Evolutionary conservation across 2,113 vertebrate genomes (phyloP).

Genomic region (Cochlearius cochlearius): DNA sequence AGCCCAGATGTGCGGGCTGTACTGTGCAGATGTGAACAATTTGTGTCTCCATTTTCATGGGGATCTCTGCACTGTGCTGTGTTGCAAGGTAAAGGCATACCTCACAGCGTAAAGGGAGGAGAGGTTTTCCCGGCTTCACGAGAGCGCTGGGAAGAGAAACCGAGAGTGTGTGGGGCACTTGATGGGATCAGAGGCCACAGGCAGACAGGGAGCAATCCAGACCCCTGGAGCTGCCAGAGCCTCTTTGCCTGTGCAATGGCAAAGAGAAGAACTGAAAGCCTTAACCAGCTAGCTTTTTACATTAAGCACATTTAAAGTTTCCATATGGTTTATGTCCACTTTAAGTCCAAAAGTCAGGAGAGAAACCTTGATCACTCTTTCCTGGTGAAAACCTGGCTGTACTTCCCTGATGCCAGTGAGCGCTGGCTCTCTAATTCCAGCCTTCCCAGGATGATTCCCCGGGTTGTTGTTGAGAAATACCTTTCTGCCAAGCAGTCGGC

Average conservation of each 20-base stretch:
- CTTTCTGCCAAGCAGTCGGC: constrained; percentile 1
- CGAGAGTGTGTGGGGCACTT: too few relatives aligned
- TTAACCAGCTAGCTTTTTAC: background rate
- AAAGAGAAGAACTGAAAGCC: background rate
- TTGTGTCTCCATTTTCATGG: background rate
- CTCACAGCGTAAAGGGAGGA: background rate
- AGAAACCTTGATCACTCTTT: background rate
- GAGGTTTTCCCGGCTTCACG: fast-evolving
- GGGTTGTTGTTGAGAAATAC: constrained; percentile 32
- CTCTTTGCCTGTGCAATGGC: background rate
- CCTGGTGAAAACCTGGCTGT: background rate
- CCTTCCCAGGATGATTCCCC: constrained; percentile 21
- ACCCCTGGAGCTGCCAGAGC: background rate
- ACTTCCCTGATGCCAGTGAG: background rate
- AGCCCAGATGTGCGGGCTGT: background rate
- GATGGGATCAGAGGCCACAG: background rate
- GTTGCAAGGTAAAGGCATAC: background rate
- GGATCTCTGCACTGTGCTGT: background rate
- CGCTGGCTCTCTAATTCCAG: background rate
- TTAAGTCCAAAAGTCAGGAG: background rate
- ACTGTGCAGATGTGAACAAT: background rate
- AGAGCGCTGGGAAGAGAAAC: background rate
- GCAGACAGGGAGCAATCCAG: background rate
- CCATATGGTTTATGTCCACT: background rate
- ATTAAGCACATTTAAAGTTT: background rate